Evolutionary conservation across 2,797 vertebrate genomes (phyloP).

Genomic region (Malurus splendens): DNA sequence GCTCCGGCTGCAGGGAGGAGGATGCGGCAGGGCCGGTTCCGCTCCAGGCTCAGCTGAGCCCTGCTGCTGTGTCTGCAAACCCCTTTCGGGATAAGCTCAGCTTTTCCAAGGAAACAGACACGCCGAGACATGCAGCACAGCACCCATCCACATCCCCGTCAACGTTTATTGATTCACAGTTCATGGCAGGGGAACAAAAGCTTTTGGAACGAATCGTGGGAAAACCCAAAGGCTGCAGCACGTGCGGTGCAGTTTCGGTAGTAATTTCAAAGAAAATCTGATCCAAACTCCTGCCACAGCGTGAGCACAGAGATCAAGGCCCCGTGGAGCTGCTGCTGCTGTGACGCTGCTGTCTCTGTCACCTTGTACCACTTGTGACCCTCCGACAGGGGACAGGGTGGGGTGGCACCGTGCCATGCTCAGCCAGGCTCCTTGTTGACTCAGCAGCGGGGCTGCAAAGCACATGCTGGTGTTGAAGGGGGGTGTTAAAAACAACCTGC

Average conservation of each 20-base stretch:
- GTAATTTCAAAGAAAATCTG: not conserved
- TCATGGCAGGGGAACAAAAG: not conserved
- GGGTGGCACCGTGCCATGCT: not conserved
- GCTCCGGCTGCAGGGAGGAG: not conserved
- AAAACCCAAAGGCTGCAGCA: not conserved
- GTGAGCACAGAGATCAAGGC: not conserved
- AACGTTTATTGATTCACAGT: not conserved
- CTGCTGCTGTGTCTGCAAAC: not conserved
- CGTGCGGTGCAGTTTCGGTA: not conserved
- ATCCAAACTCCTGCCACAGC: not conserved
- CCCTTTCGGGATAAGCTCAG: not conserved
- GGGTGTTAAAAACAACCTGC: not conserved
- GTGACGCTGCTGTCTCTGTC: not conserved
- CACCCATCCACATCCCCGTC: not conserved
- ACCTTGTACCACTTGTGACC: not conserved
- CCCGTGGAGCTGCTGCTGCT: not conserved
- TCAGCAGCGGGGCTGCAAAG: accelerated
- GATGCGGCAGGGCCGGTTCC: not conserved
- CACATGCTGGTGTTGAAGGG: not conserved
- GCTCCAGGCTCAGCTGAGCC: not conserved
- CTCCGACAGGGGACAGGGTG: accelerated
- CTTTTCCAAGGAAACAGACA: not conserved
- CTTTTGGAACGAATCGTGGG: not conserved
- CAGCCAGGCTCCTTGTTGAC: accelerated
- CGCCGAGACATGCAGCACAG: not conserved